Conservation (phyloP, 2,113 vertebrate genomes). For the Coreoperca whiteheadi region DNA sequence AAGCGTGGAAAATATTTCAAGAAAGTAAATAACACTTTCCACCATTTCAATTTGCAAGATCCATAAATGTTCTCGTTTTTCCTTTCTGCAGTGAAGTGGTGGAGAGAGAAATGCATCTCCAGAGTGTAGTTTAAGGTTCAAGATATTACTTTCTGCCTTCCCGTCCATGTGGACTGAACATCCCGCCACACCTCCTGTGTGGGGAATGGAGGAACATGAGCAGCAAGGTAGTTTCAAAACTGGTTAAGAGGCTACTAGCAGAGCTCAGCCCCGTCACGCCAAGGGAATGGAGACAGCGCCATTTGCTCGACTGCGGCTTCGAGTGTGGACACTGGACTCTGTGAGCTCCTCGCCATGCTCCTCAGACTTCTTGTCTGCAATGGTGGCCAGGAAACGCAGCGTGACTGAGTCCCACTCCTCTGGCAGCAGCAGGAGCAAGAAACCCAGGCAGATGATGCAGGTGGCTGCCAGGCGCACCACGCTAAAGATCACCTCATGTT, state of each 20-base stretch:
- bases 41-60: conserved; percentile 39
- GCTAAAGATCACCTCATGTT: conserved; percentile 98
- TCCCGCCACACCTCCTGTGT: conserved; percentile 28
- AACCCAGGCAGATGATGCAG: conserved; percentile 95
- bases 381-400: conserved; percentile 92
- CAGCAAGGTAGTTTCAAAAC: conserved; percentile 16
- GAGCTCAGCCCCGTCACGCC: conserved; percentile 82
- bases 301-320: conserved; percentile 93
- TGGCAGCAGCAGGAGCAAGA: conserved; percentile 94
- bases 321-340: conserved; percentile 88
- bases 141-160: conserved; percentile 37
- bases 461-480: conserved; percentile 95
- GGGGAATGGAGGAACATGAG: conserved; percentile 38
- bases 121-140: conserved; percentile 46
- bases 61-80: conserved; percentile 39
- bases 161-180: conserved; percentile 27
- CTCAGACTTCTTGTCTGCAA: conserved; percentile 95
- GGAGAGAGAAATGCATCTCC: conserved; percentile 37
- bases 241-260: not conserved
- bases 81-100: conserved; percentile 35
- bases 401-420: conserved; percentile 99
- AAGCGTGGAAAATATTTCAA: conserved; percentile 57
- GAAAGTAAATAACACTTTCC: conserved; percentile 73
- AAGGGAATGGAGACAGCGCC: conserved; percentile 94
- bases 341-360: conserved; percentile 91